phyloP scores from a whole-genome alignment of 2,888 invertebrate species.

The Heteromurus nitidus region DNA sequence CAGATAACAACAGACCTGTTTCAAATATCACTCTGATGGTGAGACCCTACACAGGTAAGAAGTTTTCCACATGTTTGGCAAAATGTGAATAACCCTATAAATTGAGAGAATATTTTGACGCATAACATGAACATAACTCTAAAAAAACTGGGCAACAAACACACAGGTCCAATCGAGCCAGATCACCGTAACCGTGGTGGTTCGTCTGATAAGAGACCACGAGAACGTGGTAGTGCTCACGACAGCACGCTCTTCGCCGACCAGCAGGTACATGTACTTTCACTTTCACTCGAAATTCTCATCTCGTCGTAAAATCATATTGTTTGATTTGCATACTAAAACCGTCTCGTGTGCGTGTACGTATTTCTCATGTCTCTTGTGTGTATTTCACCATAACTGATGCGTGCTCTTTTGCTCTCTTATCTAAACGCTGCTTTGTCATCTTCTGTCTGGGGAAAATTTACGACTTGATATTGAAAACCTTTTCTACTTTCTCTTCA shows the following conservation, averaged over 20 bases:
- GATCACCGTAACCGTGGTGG: slow-evolving; percentile 20
- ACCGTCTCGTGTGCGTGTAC: too few species aligned
- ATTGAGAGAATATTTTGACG: too few species aligned
- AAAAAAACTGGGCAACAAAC: too few species aligned
- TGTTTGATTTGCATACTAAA: too few species aligned
- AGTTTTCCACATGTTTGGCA: background rate
- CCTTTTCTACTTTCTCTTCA: background rate
- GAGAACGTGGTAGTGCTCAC: slow-evolving; percentile 46
- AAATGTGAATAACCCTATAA: too few species aligned
- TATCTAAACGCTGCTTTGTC: slow-evolving; percentile 38
- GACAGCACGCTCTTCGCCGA: slow-evolving; percentile 69
- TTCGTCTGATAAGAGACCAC: slow-evolving; percentile 39
- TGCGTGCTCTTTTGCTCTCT: slow-evolving; percentile 44
- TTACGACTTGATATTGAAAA: slow-evolving; percentile 30
- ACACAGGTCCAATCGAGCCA: slow-evolving; percentile 9
- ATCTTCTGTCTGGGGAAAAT: slow-evolving; percentile 33
- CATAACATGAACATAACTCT: too few species aligned
- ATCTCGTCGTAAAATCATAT: slow-evolving; percentile 23
- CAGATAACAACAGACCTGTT: slow-evolving; percentile 69
- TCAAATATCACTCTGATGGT: slow-evolving; percentile 72
- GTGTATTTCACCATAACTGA: background rate
- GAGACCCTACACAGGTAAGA: slow-evolving; percentile 65
- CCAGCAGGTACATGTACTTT: slow-evolving; percentile 68
- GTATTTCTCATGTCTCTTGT: too few species aligned
- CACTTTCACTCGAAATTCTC: too few species aligned